phyloP scores from a whole-genome alignment of 2,888 invertebrate species.

The Gandaritis pyraliata region DNA sequence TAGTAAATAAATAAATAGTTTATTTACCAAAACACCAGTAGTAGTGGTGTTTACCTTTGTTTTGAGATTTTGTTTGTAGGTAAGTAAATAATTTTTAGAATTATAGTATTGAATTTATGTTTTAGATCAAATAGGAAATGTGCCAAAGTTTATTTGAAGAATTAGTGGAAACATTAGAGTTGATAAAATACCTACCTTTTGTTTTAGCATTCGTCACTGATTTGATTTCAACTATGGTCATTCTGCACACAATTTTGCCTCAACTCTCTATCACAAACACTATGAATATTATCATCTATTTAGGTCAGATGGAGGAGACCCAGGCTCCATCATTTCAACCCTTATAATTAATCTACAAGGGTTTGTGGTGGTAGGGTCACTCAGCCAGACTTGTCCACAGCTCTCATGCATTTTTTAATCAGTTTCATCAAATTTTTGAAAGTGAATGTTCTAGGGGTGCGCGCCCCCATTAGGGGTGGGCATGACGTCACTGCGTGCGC shows the following conservation, averaged over 20 bases:
- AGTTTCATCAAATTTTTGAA: constrained; percentile 47
- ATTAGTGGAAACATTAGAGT: not conserved
- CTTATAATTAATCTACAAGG: not conserved
- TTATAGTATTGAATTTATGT: too few species aligned
- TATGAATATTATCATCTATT: not conserved
- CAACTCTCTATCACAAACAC: not conserved
- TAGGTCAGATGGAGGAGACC: constrained; percentile 1
- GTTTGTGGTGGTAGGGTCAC: not conserved
- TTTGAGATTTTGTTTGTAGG: too few species aligned
- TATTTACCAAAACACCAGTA: too few species aligned
- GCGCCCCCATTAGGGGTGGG: constrained; percentile 47
- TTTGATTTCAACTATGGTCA: not conserved
- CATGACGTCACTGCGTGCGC: constrained; percentile 80
- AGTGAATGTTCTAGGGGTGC: constrained; percentile 66
- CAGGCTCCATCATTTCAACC: not conserved
- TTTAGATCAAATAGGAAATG: too few species aligned
- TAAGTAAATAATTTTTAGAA: too few species aligned
- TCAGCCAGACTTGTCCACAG: constrained; percentile 1
- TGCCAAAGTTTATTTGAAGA: too few species aligned
- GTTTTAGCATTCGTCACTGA: not conserved
- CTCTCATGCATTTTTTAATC: constrained; percentile 28
- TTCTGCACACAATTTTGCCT: constrained; percentile 4
- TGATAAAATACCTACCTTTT: not conserved
- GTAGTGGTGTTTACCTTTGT: too few species aligned
- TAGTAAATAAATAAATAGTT: too few species aligned